Conservation (phyloP, 92 coral and sea anemone species). For the Epizoanthus fatuus region DNA sequence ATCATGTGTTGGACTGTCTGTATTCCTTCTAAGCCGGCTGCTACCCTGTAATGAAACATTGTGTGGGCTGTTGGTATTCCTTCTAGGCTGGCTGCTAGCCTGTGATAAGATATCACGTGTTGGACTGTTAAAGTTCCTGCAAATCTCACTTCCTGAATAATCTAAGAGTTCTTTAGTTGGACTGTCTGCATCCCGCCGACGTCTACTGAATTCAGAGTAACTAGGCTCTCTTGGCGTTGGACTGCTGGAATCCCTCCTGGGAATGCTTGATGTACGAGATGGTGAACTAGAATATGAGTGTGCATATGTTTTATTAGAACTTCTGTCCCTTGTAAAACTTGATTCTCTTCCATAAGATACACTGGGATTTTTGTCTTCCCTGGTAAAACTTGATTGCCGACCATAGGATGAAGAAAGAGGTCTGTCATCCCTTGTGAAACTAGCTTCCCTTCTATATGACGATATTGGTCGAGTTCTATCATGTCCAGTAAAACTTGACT, state of each 20-base stretch:
- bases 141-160: too few species aligned
- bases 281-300: background rate
- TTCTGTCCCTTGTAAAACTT: conserved; percentile 29
- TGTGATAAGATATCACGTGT: too few species aligned
- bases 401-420: conserved; percentile 2
- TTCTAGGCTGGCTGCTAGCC: too few species aligned
- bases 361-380: conserved; percentile 29
- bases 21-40: too few species aligned
- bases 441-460: conserved; percentile 28
- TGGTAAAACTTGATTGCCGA: conserved; percentile 38
- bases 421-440: conserved; percentile 36
- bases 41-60: too few species aligned
- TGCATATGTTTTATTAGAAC: background rate
- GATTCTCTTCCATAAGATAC: conserved; percentile 15
- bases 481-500: conserved; percentile 35
- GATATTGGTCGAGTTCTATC: conserved; percentile 17
- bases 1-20: too few species aligned
- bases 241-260: background rate
- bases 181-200: conserved; percentile 18
- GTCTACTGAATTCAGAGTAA: background rate
- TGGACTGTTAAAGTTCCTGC: too few species aligned
- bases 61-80: too few species aligned
- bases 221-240: conserved; percentile 13
- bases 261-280: background rate
- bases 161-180: background rate